Base-by-base conservation (phyloP, 2,113 vertebrate species). In the Euleptes europaea region DNA sequence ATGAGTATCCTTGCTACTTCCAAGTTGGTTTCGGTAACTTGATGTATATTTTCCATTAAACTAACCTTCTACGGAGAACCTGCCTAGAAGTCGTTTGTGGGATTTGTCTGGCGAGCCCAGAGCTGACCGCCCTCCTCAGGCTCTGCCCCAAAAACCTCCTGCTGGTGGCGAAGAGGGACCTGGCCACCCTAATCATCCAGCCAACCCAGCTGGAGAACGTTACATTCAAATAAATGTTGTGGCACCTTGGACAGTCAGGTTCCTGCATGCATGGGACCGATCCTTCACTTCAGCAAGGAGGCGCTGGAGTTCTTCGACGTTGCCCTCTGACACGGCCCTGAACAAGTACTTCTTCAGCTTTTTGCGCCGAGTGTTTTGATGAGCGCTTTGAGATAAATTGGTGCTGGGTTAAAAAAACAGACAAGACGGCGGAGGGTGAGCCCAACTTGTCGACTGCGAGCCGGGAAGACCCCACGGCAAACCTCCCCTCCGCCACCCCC, bases 331-430 rank as follows among this genome's bases (percentile, higher is more conserved):
- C 3, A 96, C 97, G 0, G 96, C 96, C 0, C 89, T 1, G 26
- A 97, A 97, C 40, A 97, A 79, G 49, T 93, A 88, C 8, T 88
- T 96, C 89, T 97, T 97, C 86, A 96, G 26, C 76, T 94, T 92
- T 89, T 94, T 96, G 87, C 93, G 91, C 5, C 85, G 92, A 9
- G 72, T 78, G 2, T 66, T 96, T 88, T 90, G 95, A 51, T 94
- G 93, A 1, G 82, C 87, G 49, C 94, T 94, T 82, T 94, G 95
- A 38, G 87, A 84, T 17, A 93, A 84, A 60, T 92, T 92, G 47
- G 92, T 93, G 26, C 96, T 96, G 83, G 80, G 65, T 54, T 11
- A 78, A 84, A 33, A 78, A 44, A 0, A 54, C 35, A 21, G 23
- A 14, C 21, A 4, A 10, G 44, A 13, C 4, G 70, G 70, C 8